A percentile compares a stretch with the other conserved stretches of the same genome.
phyloP scores from a whole-genome alignment of 2,888 invertebrate species.

The Drosophila basisetae region DNA sequence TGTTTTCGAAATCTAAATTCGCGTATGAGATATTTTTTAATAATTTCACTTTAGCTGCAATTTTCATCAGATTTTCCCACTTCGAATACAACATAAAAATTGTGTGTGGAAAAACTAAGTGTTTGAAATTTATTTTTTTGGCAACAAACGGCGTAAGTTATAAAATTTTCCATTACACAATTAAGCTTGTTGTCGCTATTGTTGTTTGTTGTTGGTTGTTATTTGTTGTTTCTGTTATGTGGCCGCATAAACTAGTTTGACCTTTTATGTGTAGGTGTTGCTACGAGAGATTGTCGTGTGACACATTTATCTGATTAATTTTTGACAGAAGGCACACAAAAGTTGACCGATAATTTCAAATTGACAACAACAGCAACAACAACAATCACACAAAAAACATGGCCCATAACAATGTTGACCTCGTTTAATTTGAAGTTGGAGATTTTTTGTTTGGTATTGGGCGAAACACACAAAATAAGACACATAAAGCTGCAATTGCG shows the following conservation, averaged over 20 bases:
- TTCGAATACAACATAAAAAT: too few relatives aligned
- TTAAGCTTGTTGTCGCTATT: constrained; percentile 37
- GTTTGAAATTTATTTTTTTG: constrained; percentile 1
- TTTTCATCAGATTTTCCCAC: constrained; percentile 46
- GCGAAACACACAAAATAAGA: constrained; percentile 28
- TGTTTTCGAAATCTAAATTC: constrained; percentile 1
- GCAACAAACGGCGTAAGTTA: constrained; percentile 54
- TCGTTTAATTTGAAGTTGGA: constrained; percentile 50
- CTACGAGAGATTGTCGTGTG: constrained; percentile 45
- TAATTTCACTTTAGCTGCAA: constrained; percentile 51
- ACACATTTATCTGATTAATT: constrained; percentile 78
- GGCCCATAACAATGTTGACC: constrained; percentile 75
- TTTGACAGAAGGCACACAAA: constrained; percentile 74
- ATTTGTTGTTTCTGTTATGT: constrained; percentile 30
- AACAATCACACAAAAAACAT: constrained; percentile 39
- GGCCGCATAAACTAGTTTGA: constrained; percentile 56
- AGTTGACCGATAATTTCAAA: constrained; percentile 80
- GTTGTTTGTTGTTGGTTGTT: constrained; percentile 26
- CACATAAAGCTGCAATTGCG: constrained; percentile 65
- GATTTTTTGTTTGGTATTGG: constrained; percentile 25
- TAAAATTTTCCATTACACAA: constrained; percentile 43
- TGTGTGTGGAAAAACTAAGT: constrained; percentile 17
- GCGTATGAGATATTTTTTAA: not conserved
- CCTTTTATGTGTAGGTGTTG: constrained; percentile 59
- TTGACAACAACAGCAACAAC: constrained; percentile 53